These are phyloP conservation scores for Notothenia rossii DNA, from an alignment of 2,113 vertebrate genomes.

Conservation along the genomic window DNA sequence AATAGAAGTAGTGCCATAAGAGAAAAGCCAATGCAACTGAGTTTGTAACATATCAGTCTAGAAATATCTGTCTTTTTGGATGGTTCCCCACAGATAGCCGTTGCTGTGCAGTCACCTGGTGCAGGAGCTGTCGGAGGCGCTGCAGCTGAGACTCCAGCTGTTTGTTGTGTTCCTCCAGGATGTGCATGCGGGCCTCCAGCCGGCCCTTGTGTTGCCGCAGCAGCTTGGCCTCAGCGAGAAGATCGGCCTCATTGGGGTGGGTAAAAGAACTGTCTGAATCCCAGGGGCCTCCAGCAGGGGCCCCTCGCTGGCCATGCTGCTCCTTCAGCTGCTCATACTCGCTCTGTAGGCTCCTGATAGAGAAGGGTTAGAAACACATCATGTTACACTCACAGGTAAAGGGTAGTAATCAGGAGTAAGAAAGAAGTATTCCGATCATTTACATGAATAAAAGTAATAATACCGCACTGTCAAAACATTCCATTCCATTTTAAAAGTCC, in stretches of 20 bases:
- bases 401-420: not conserved
- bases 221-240: constrained; percentile 91
- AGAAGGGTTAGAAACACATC: not conserved
- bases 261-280: constrained; percentile 75
- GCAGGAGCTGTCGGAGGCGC: constrained; percentile 93
- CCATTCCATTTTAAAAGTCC: not conserved
- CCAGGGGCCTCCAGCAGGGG: constrained; percentile 78
- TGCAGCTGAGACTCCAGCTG: constrained; percentile 97
- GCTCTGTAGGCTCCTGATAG: constrained; percentile 87
- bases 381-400: not conserved
- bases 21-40: no score
- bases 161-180: constrained; percentile 97
- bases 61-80: not conserved
- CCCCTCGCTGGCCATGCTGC: constrained; percentile 87
- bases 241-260: constrained; percentile 81
- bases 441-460: not conserved
- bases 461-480: not conserved
- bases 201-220: constrained; percentile 96
- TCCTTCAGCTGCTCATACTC: constrained; percentile 95
- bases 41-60: not conserved
- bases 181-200: constrained; percentile 96
- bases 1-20: no score
- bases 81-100: not conserved
- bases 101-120: constrained; percentile 86
- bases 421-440: not conserved